phyloP scores from a whole-genome alignment of 2,888 invertebrate species.

The Heteromurus nitidus region DNA sequence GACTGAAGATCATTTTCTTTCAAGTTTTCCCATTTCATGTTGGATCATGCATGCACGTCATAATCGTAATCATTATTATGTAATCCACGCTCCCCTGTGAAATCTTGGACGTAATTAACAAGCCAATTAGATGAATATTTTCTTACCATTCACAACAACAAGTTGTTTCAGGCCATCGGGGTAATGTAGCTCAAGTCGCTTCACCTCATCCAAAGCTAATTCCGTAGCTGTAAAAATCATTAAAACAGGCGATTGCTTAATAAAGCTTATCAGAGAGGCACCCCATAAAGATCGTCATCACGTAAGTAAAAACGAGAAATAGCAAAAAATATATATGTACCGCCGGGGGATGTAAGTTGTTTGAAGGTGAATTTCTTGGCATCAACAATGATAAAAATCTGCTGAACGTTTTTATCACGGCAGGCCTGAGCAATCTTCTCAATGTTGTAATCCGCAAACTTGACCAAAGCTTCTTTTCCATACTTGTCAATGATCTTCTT shows the following conservation, averaged over 20 bases:
- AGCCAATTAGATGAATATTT: no score
- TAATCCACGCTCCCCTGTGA: no score
- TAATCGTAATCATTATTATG: no score
- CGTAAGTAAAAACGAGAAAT: background rate
- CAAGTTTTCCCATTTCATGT: no score
- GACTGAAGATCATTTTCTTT: no score
- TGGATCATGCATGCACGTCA: no score
- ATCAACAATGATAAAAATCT: slow-evolving; percentile 70
- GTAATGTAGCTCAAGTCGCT: slow-evolving; percentile 67
- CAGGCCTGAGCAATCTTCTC: slow-evolving; percentile 68
- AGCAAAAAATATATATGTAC: slow-evolving; percentile 40
- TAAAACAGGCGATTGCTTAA: slow-evolving; percentile 12
- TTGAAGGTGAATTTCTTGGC: slow-evolving; percentile 73
- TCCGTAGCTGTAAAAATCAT: slow-evolving; percentile 68
- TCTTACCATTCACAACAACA: slow-evolving; percentile 71
- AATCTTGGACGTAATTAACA: no score
- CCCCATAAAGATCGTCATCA: background rate
- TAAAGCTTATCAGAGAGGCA: no score
- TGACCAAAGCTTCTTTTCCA: slow-evolving; percentile 67
- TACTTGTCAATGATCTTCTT: slow-evolving; percentile 72
- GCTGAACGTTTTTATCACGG: slow-evolving; percentile 70
- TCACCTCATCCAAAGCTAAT: slow-evolving; percentile 69
- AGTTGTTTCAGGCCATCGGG: slow-evolving; percentile 69
- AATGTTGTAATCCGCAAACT: slow-evolving; percentile 69
- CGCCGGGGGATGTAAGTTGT: slow-evolving; percentile 71